Percentiles rank a stretch among this genome's conserved stretches.
Conservation (phyloP, 2,888 invertebrate species). For the Drosophila differens region DNA sequence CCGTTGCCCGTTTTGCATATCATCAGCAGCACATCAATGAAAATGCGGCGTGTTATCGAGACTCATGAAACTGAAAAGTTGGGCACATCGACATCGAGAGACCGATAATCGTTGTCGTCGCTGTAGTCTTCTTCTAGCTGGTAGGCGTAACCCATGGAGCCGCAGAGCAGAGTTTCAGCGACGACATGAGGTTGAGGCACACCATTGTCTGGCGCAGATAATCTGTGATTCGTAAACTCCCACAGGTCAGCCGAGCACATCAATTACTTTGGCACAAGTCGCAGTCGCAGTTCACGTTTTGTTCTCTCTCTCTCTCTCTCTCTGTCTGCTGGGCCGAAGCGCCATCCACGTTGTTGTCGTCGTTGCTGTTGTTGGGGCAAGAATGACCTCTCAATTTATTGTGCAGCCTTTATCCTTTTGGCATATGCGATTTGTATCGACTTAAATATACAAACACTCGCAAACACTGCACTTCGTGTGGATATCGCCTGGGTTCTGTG, state of each 20-base stretch:
- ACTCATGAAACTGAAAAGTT: slow-evolving; percentile 3
- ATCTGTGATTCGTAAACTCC: slow-evolving; percentile 84
- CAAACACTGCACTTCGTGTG: neutral
- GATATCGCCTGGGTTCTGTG: slow-evolving; percentile 16
- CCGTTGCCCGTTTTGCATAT: slow-evolving; percentile 50
- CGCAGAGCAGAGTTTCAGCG: slow-evolving; percentile 44
- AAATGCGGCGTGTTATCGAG: slow-evolving; percentile 56
- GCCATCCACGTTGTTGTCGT: slow-evolving; percentile 40
- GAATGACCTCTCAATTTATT: slow-evolving; percentile 81
- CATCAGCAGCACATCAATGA: slow-evolving; percentile 66
- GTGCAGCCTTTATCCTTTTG: slow-evolving; percentile 79
- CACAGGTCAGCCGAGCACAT: slow-evolving; percentile 84
- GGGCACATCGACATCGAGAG: slow-evolving; percentile 4
- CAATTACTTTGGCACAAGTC: slow-evolving; percentile 84
- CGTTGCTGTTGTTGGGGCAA: slow-evolving; percentile 60
- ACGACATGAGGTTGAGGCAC: slow-evolving; percentile 71
- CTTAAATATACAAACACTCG: slow-evolving; percentile 65
- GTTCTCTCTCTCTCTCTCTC: slow-evolving; percentile 1
- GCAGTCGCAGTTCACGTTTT: slow-evolving; percentile 34
- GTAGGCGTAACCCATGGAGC: slow-evolving; percentile 58
- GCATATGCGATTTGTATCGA: slow-evolving; percentile 80
- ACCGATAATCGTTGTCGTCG: slow-evolving; percentile 1
- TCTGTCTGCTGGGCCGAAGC: slow-evolving; percentile 36
- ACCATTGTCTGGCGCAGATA: slow-evolving; percentile 83
- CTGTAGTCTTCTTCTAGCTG: slow-evolving; percentile 24